Percentiles rank a stretch among this genome's conserved stretches.
Evolutionary conservation across 2,113 vertebrate genomes (phyloP).

Genomic region (Lutjanus erythropterus): DNA sequence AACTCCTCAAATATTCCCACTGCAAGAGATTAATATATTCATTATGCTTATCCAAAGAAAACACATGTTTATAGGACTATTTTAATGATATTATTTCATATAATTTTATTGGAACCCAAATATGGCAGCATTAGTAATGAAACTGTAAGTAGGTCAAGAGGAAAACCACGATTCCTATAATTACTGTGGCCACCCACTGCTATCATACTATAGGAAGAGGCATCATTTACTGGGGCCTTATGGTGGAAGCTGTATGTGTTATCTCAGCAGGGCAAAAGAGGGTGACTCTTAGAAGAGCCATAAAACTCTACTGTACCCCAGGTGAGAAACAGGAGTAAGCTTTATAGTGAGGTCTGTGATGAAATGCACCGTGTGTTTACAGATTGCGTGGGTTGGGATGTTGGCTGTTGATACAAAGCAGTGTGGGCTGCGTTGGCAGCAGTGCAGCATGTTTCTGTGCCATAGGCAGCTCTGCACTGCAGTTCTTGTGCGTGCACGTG

Average conservation of each 20-base stretch:
- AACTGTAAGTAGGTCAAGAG: constrained; percentile 29
- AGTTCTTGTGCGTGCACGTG: constrained; percentile 67
- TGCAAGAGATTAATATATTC: neutral
- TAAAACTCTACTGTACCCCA: neutral
- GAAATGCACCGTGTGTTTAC: constrained; percentile 37
- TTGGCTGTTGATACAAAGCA: constrained; percentile 46
- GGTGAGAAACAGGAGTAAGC: constrained; percentile 21
- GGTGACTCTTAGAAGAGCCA: neutral
- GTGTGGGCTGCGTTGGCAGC: constrained; percentile 57
- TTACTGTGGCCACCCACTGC: neutral
- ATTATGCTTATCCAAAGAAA: neutral
- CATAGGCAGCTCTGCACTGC: constrained; percentile 57
- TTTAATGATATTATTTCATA: neutral
- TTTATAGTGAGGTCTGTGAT: neutral
- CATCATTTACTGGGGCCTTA: neutral
- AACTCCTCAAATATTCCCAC: constrained; percentile 10
- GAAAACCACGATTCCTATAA: constrained; percentile 2
- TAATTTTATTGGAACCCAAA: neutral
- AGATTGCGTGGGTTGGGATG: constrained; percentile 29
- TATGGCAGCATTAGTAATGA: neutral
- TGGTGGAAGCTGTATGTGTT: neutral
- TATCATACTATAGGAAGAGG: neutral
- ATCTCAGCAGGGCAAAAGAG: neutral
- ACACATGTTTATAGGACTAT: neutral
- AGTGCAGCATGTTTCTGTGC: constrained; percentile 57